Evolutionary conservation across 2,888 invertebrate species (phyloP), one percentile per base, ranked within the genome.

Genomic region (Drosophila siamana): DNA sequence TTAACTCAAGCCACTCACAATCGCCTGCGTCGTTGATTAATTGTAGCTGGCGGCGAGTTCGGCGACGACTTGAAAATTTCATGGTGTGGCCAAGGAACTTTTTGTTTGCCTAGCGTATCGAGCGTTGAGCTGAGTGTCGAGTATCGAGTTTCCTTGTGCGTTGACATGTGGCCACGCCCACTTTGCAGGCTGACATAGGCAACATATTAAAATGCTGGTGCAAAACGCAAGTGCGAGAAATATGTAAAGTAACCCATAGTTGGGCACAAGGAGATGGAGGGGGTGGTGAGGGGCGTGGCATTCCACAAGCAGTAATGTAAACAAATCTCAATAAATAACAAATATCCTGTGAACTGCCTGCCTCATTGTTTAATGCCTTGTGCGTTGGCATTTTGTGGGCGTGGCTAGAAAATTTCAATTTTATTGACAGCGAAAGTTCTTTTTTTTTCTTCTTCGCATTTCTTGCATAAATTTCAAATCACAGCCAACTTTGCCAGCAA

Each of bases 251-350:
- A 47, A 44, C 30, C 57, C n/a, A 33, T n/a, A n/a, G 30, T 4
- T 4, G 11, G 11, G 11, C 3, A 11, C 9, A 48, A n/a, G n/a
- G n/a, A n/a, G n/a, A n/a, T n/a, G n/a, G n/a, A n/a, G n/a, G n/a
- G n/a, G n/a, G 43, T 13, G 44, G 38, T 22, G 47, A 8, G 52
- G 40, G 40, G 15, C 16, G 40, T 44, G 67, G 65, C 67, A 69
- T 72, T 30, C 50, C 57, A 36, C 38, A 11, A 36, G 11, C 36
- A 36, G 68, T 63, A 80, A 71, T 83, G 80, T 77, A 83, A 83
- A 80, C 83, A 83, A 83, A 77, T 80, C 80, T 74, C 80, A 80
- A 80, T 80, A 80, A 80, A 80, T 77, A 80, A 66, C 74, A 80
- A 83, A 83, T 66, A 83, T 63, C 24, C 41, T 41, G 8, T 36